Evolutionary conservation across 2,113 vertebrate species (phyloP).

Genomic region (Gopherus evgoodei): DNA sequence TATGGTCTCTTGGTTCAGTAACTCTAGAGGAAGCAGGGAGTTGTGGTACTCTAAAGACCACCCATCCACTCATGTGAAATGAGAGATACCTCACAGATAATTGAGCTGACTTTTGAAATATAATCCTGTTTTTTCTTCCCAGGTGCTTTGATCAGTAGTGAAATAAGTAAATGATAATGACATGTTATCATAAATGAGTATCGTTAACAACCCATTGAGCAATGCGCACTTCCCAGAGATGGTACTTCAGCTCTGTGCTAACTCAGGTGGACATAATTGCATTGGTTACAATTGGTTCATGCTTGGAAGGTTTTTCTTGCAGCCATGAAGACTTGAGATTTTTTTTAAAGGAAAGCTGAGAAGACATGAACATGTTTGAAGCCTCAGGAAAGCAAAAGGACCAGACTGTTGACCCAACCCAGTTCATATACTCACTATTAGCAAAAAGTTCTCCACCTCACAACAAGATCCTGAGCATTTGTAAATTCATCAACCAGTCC

Average conservation of each 20-base stretch:
- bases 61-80: too few relatives aligned
- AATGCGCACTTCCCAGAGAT: constrained; percentile 65
- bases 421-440: constrained; percentile 32
- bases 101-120: constrained; percentile 52
- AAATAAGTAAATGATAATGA: constrained; percentile 66
- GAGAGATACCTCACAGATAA: constrained; percentile 11
- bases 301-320: constrained; percentile 57
- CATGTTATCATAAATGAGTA: constrained; percentile 67
- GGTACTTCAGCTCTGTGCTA: constrained; percentile 7
- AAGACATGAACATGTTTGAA: neutral
- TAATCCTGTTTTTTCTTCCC: constrained; percentile 49
- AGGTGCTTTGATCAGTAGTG: constrained; percentile 57
- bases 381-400: constrained; percentile 3
- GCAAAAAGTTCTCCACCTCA: neutral
- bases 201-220: constrained; percentile 73
- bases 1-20: neutral
- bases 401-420: neutral
- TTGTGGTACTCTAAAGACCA: too few relatives aligned
- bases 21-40: neutral
- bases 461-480: constrained; percentile 16
- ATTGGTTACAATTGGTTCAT: constrained; percentile 36
- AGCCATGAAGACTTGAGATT: constrained; percentile 16
- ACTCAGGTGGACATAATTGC: constrained; percentile 47
- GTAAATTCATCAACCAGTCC: neutral
- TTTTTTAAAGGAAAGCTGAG: constrained; percentile 26